Evolutionary conservation across 2,888 invertebrate species (phyloP).

Genomic region (Dermolepida albohirtum): DNA sequence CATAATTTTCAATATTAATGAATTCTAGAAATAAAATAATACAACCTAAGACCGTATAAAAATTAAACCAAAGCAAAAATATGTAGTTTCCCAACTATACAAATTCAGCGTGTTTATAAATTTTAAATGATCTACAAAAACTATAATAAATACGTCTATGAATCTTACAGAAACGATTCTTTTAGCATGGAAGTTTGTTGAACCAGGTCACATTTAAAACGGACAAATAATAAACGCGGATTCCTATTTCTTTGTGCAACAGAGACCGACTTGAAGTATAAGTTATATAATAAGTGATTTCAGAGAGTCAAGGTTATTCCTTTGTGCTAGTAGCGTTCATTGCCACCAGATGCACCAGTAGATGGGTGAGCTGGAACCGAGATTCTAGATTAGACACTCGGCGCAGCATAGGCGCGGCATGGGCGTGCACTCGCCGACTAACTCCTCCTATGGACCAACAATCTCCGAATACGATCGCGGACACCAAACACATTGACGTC

Average conservation of each 20-base stretch:
- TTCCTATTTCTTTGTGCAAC: conserved; percentile 30
- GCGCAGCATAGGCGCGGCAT: conserved; percentile 55
- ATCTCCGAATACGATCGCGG: conserved; percentile 57
- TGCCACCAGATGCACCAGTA: conserved; percentile 57
- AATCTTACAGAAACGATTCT: neutral
- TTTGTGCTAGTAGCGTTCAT: conserved; percentile 58
- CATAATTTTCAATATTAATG: no score
- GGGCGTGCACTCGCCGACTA: conserved; percentile 50
- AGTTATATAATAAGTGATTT: conserved; percentile 44
- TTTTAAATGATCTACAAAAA: neutral
- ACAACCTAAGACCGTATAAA: no score
- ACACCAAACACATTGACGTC: conserved; percentile 55
- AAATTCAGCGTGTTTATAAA: no score
- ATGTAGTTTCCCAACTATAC: no score
- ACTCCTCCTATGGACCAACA: conserved; percentile 58
- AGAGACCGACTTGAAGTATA: conserved; percentile 20
- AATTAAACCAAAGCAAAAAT: no score
- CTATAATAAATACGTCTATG: neutral
- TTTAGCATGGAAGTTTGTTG: conserved; percentile 35
- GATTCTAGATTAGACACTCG: conserved; percentile 38
- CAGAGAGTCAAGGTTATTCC: conserved; percentile 62
- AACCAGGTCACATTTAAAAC: conserved; percentile 1
- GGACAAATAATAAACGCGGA: conserved; percentile 7
- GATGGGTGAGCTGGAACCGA: conserved; percentile 52
- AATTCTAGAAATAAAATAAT: no score